Evolutionary conservation across 1,140 invertebrate genomes (phyloP).

Genomic region (Papilio polyxenes): DNA sequence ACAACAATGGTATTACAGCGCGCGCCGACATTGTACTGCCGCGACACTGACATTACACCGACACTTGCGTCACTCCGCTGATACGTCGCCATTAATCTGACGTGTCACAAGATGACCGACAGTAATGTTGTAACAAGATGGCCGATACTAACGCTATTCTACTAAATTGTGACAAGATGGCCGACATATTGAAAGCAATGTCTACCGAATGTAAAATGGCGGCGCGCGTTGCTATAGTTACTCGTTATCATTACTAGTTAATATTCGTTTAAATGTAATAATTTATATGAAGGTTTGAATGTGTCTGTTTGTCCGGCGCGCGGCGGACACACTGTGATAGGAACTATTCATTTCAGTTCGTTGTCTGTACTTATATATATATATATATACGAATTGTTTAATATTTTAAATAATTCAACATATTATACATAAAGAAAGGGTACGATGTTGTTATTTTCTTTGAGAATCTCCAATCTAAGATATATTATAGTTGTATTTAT

Average conservation of each 20-base stretch:
- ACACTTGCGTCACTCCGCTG: not conserved
- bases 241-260: not conserved
- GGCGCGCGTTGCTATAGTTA: slow-evolving; percentile 4
- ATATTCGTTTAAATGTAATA: slow-evolving; percentile 9
- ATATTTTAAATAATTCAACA: not conserved
- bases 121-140: not conserved
- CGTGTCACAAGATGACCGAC: not conserved
- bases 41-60: slow-evolving; percentile 17
- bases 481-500: not conserved
- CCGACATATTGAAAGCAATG: not conserved
- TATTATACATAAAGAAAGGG: not conserved
- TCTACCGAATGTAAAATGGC: not conserved
- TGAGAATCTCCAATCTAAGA: not conserved
- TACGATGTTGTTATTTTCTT: not conserved
- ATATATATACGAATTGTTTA: not conserved
- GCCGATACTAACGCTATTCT: not conserved
- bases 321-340: slow-evolving; percentile 4
- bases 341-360: not conserved
- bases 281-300: not conserved
- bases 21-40: slow-evolving; percentile 16
- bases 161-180: not conserved
- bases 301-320: not conserved
- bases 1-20: slow-evolving; percentile 48
- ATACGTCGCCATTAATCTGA: not conserved
- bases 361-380: not conserved